These are phyloP conservation scores for Drosophila atripex DNA, from an alignment of 2,888 invertebrate genomes.

Conservation along the genomic window DNA sequence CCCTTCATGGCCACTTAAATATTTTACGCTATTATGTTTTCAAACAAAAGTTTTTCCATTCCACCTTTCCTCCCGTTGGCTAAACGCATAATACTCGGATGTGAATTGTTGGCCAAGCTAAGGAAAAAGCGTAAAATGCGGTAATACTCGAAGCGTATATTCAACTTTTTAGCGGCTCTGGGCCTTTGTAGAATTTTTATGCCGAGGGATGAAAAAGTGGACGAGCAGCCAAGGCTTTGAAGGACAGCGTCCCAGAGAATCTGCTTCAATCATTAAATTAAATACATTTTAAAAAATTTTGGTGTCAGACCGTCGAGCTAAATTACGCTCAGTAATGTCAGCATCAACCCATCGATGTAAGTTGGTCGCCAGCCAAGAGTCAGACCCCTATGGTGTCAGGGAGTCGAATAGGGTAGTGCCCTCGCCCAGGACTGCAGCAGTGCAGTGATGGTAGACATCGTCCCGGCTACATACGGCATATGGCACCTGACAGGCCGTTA, in stretches of 20 bases:
- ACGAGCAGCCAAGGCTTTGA: too few relatives aligned
- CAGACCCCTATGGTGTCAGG: slow-evolving; percentile 9
- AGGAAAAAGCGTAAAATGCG: neutral
- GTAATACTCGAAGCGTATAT: neutral
- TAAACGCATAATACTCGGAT: slow-evolving; percentile 38
- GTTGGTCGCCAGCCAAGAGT: slow-evolving; percentile 65
- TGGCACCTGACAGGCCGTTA: slow-evolving; percentile 37
- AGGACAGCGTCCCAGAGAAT: too few relatives aligned
- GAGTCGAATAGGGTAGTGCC: neutral
- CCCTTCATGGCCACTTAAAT: slow-evolving; percentile 59
- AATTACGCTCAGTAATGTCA: slow-evolving; percentile 62
- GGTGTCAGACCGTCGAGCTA: slow-evolving; percentile 35
- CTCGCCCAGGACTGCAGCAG: slow-evolving; percentile 38
- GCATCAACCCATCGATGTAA: slow-evolving; percentile 41
- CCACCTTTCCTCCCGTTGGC: slow-evolving; percentile 12
- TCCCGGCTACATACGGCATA: slow-evolving; percentile 19
- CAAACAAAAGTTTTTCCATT: slow-evolving; percentile 52
- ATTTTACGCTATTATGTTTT: slow-evolving; percentile 71
- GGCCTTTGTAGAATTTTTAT: neutral
- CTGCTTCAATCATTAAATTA: too few relatives aligned
- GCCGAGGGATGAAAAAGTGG: neutral
- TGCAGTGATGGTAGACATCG: slow-evolving; percentile 23
- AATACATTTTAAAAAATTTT: slow-evolving; percentile 13
- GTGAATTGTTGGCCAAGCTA: slow-evolving; percentile 17
- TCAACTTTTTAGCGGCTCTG: neutral